phyloP scores from a whole-genome alignment of 2,113 vertebrate genomes.

The Petroica traversi region DNA sequence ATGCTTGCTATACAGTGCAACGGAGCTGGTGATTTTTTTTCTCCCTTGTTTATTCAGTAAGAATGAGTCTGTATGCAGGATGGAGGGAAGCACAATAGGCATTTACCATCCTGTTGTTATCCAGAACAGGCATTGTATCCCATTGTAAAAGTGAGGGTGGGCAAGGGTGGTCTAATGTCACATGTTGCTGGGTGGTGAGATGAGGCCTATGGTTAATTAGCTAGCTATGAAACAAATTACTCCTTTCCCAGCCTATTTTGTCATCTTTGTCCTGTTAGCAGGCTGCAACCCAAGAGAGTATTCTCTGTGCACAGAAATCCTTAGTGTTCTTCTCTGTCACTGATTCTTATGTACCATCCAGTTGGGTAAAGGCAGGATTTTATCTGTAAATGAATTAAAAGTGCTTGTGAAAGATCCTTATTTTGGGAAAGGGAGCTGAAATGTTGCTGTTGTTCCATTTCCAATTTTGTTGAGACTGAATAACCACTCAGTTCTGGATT shows the following conservation, averaged over 20 bases:
- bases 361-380: slow-evolving; percentile 12
- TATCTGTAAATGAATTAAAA: slow-evolving; percentile 23
- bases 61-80: neutral
- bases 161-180: neutral
- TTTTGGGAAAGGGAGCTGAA: neutral
- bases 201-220: neutral
- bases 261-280: neutral
- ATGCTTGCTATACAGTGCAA: neutral
- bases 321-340: neutral
- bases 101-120: neutral
- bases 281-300: neutral
- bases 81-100: neutral
- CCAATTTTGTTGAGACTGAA: slow-evolving; percentile 1
- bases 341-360: neutral
- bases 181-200: neutral
- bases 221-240: neutral
- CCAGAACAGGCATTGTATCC: neutral
- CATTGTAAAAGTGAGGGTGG: neutral
- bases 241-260: neutral
- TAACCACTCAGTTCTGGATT: neutral
- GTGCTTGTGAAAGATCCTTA: neutral
- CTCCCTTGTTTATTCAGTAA: neutral
- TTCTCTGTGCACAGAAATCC: neutral
- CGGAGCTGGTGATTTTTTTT: neutral
- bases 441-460: neutral